Percentiles rank a stretch among this genome's conserved stretches.
These are phyloP conservation scores for Craseonycteris thonglongyai DNA, from an alignment of 2,113 vertebrate species.

Conservation along the genomic window DNA sequence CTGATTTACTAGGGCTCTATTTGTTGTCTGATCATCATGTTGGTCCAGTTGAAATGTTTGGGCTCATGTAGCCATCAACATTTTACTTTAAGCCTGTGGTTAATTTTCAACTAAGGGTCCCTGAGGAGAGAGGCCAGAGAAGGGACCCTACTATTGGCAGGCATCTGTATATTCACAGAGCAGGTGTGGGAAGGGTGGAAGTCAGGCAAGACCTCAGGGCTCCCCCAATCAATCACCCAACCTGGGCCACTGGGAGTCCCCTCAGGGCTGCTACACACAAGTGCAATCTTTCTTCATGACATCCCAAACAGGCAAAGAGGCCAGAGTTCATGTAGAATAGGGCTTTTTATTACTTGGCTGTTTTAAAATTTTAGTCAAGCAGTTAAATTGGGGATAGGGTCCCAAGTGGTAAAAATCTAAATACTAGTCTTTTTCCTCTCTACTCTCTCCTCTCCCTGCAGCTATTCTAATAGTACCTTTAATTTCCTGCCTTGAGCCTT, in stretches of 20 bases:
- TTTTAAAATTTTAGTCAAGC: slow-evolving; percentile 43
- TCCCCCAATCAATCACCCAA: slow-evolving; percentile 38
- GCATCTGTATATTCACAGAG: slow-evolving; percentile 8
- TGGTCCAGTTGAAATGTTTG: neutral
- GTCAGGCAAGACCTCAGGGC: slow-evolving; percentile 31
- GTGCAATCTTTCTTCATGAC: slow-evolving; percentile 9
- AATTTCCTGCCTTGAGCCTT: slow-evolving; percentile 15
- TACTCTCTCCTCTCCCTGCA: neutral
- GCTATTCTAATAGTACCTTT: neutral
- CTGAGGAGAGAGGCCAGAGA: neutral
- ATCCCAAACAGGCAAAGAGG: slow-evolving; percentile 4
- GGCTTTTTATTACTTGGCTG: slow-evolving; percentile 28
- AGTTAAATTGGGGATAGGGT: slow-evolving; percentile 23
- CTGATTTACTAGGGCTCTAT: neutral
- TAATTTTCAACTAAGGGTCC: slow-evolving; percentile 12
- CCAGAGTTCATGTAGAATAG: neutral
- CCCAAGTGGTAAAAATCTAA: slow-evolving; percentile 25
- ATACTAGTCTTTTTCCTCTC: neutral
- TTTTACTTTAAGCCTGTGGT: slow-evolving; percentile 20
- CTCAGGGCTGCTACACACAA: neutral
- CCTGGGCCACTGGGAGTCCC: neutral
- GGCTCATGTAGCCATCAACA: neutral
- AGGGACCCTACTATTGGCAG: neutral
- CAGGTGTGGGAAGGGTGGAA: slow-evolving; percentile 44
- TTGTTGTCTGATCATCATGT: neutral